Percentiles rank a stretch among this genome's conserved stretches.
Conservation (phyloP, 2,888 invertebrate species). For the Ariolimax columbianus region DNA sequence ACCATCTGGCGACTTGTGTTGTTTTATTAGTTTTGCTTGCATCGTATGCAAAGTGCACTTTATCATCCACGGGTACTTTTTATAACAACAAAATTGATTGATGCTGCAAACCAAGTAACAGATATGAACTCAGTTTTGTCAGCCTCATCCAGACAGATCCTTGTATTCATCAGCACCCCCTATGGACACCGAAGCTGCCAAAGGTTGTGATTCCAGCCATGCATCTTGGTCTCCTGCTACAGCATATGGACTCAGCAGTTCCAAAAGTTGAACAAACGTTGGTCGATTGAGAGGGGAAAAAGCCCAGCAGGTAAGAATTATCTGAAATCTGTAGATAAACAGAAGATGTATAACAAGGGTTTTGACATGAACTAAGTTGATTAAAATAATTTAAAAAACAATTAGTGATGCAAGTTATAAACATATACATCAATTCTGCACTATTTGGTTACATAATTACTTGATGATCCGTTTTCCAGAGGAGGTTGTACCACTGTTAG, state of each 20-base stretch:
- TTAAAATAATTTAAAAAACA: too few species aligned
- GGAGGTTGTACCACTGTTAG: too few species aligned
- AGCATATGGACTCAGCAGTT: slow-evolving; percentile 63
- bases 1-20: neutral
- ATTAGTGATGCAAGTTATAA: too few species aligned
- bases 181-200: slow-evolving; percentile 64
- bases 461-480: too few species aligned
- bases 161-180: slow-evolving; percentile 65
- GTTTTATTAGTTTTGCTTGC: neutral
- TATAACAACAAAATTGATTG: slow-evolving; percentile 16
- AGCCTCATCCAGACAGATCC: slow-evolving; percentile 60
- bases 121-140: neutral
- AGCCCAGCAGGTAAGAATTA: slow-evolving; percentile 75
- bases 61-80: slow-evolving; percentile 4
- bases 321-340: slow-evolving; percentile 62
- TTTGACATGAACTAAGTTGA: too few species aligned
- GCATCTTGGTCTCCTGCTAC: slow-evolving; percentile 56
- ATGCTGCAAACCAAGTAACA: slow-evolving; percentile 13
- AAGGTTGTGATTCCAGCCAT: slow-evolving; percentile 61
- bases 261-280: slow-evolving; percentile 69
- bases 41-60: slow-evolving; percentile 7
- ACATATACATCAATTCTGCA: too few species aligned
- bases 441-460: too few species aligned
- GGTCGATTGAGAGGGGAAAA: slow-evolving; percentile 68
- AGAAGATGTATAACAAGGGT: neutral